Evolutionary conservation across 2,888 invertebrate genomes (phyloP).

Genomic region (Reticulitermes lucifugus): DNA sequence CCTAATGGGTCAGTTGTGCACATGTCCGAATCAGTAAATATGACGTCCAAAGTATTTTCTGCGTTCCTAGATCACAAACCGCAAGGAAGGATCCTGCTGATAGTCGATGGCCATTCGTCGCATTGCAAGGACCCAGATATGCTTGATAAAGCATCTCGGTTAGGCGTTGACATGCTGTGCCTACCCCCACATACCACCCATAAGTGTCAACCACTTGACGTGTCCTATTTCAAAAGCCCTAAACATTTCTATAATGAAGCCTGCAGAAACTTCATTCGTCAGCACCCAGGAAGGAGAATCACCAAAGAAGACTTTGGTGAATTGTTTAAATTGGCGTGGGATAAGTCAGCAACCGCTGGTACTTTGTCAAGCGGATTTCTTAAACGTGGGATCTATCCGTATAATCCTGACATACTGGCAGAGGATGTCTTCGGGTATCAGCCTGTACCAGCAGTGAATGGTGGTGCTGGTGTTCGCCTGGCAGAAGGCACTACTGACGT

Average conservation of each 20-base stretch:
- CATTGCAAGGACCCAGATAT: no score
- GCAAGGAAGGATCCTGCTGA: no score
- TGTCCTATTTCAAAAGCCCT: not conserved
- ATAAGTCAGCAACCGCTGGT: not conserved
- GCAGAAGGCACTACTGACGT: no score
- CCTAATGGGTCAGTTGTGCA: no score
- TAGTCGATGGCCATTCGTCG: no score
- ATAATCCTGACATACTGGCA: not conserved
- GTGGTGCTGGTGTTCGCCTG: no score
- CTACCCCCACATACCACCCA: not conserved
- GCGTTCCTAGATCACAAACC: no score
- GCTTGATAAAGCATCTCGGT: no score
- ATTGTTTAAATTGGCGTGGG: not conserved
- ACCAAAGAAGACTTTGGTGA: not conserved
- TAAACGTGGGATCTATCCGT: not conserved
- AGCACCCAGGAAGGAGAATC: not conserved
- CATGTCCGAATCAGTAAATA: no score
- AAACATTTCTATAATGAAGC: not conserved
- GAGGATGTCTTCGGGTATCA: no score
- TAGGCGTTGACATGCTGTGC: not conserved
- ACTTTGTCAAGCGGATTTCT: not conserved
- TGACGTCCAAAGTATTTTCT: no score
- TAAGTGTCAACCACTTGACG: not conserved
- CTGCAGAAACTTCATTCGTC: not conserved
- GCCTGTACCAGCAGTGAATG: no score